Conservation (phyloP, 2,888 invertebrate species). For the Ochropleura plecta region DNA sequence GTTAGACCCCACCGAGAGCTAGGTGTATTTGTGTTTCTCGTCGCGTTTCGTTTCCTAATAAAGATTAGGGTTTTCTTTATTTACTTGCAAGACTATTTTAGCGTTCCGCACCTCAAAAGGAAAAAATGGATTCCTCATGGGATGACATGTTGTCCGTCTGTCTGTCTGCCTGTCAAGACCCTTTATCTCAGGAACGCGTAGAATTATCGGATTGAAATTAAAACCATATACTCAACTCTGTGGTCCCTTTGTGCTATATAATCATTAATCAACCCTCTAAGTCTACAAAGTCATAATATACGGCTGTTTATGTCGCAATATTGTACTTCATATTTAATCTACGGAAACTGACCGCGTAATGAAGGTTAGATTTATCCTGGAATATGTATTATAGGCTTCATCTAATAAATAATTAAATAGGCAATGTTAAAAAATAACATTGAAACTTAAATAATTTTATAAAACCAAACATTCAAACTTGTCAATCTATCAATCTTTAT, state of each 20-base stretch:
- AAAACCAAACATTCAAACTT: constrained; percentile 8
- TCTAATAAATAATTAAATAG: not conserved
- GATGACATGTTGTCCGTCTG: too few relatives aligned
- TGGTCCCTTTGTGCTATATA: too few relatives aligned
- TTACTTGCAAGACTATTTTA: not conserved
- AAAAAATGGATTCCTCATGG: too few relatives aligned
- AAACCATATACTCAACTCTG: too few relatives aligned
- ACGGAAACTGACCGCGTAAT: not conserved
- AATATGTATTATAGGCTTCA: too few relatives aligned
- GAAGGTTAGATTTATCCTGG: not conserved
- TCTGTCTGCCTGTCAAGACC: too few relatives aligned
- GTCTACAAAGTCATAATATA: too few relatives aligned
- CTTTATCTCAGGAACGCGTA: too few relatives aligned
- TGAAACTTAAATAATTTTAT: not conserved
- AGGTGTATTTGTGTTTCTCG: constrained; percentile 48
- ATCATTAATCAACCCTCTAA: too few relatives aligned
- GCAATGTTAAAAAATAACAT: not conserved
- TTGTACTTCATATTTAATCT: not conserved
- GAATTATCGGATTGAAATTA: too few relatives aligned
- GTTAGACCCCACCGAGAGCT: constrained; percentile 51
- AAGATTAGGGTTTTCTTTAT: constrained; percentile 28
- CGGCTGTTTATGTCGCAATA: too few relatives aligned
- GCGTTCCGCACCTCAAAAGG: too few relatives aligned
- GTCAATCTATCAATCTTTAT: constrained; percentile 29
- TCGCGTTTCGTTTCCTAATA: constrained; percentile 17